Base-by-base conservation (phyloP, 92 coral and sea anemone species). In the Phenganax stokvisi region DNA sequence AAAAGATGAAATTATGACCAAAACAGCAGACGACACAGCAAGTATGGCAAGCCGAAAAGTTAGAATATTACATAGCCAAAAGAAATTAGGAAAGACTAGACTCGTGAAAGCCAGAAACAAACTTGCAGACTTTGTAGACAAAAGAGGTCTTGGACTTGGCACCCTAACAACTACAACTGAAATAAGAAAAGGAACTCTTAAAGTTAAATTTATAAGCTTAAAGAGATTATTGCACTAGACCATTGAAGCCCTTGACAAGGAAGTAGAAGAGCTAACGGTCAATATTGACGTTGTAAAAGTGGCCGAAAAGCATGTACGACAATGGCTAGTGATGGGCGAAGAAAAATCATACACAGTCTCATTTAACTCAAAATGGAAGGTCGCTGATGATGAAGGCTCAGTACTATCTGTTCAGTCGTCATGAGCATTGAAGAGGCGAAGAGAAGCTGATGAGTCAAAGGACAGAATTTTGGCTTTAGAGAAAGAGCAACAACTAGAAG, bases 71-170 rank as follows among this genome's bases (percentile, higher is more conserved):
- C 17, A 60, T 12, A 73, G 53, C 27, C 78, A 27, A 0, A 73
- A 73, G 2, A 73, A 73, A 73, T 51, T 27, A 10, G 78, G 3
- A 27, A 73, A 73, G 78, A 47, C 58, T 11, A 73, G 58, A 25
- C 78, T 73, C 11, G 51, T 60, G 0, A 73, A n/a, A 73, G 78
- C 53, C 53, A 47, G 78, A 47, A 73, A 73, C 0, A 4, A 13
- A 29, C 17, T 13, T 25, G 58, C 2, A 10, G 57, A 73, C 78
- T 7, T 47, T 8, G 56, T 20, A 4, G 74, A 12, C 11, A 29
- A 70, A 12, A 51, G 17, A 25, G 74, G 16, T 16, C 74, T 70
- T 70, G 74, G 31, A 29, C 27, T 31, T 25, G 8, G 12, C 51
- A 31, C 27, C 15, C 74, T 27, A 31, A 6, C 52, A 17, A 61